Evolutionary conservation across 2,888 invertebrate genomes (phyloP).

Genomic region (Chromoteleia sp.): DNA sequence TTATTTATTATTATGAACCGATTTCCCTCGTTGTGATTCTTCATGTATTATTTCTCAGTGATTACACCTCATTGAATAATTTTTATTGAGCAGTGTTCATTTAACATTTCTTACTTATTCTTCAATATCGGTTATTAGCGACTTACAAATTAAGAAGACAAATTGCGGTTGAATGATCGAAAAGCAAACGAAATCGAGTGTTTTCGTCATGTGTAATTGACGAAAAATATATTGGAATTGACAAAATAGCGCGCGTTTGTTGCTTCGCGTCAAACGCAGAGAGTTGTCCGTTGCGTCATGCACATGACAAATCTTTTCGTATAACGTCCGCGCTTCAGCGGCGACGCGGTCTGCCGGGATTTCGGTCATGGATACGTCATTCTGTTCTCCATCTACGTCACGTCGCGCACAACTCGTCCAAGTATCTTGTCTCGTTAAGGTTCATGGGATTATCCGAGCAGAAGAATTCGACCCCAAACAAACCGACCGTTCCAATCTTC

Average conservation of each 20-base stretch:
- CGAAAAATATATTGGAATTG: not conserved
- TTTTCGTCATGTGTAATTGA: too few species aligned
- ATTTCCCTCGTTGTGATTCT: too few species aligned
- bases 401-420: constrained; percentile 51
- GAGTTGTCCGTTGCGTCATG: not conserved
- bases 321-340: constrained; percentile 18
- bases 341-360: constrained; percentile 30
- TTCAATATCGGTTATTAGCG: too few species aligned
- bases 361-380: constrained; percentile 37
- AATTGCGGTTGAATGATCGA: too few species aligned
- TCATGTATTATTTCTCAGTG: too few species aligned
- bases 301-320: constrained; percentile 21
- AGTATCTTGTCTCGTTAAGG: constrained; percentile 53
- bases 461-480: constrained; percentile 21
- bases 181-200: too few species aligned
- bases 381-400: constrained; percentile 42
- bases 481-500: constrained; percentile 13
- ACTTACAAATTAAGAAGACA: too few species aligned
- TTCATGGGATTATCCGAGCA: constrained; percentile 25
- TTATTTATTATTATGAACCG: too few species aligned
- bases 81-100: too few species aligned
- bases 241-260: not conserved
- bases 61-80: too few species aligned
- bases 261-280: not conserved
- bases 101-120: too few species aligned